phyloP scores from a whole-genome alignment of 1,140 invertebrate genomes.

The Sitophilus oryzae region DNA sequence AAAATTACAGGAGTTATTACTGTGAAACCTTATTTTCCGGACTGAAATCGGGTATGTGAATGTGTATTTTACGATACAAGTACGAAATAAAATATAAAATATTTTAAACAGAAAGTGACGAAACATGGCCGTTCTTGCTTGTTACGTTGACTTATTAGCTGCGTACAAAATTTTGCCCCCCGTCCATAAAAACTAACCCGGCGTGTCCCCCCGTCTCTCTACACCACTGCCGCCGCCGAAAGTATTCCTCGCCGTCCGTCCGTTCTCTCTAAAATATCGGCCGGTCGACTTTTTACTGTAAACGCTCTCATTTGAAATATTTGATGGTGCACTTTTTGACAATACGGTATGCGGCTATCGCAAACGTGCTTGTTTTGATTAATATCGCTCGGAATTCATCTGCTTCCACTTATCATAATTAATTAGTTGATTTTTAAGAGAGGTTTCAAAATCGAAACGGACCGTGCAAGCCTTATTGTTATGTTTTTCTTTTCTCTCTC shows the following conservation, averaged over 20 bases:
- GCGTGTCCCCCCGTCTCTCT: too few species aligned
- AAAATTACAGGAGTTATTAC: too few species aligned
- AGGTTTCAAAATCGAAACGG: constrained; percentile 20
- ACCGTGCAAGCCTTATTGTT: constrained; percentile 17
- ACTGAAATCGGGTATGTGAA: too few species aligned
- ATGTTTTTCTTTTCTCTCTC: constrained; percentile 15
- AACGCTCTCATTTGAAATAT: constrained; percentile 25
- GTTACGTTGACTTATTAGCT: too few species aligned
- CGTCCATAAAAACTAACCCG: too few species aligned
- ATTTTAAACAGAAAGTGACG: too few species aligned
- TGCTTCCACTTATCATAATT: constrained; percentile 41
- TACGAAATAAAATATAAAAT: too few species aligned
- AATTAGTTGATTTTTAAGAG: constrained; percentile 36
- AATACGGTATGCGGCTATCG: constrained; percentile 31
- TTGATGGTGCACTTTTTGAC: constrained; percentile 35
- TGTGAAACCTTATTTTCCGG: too few species aligned
- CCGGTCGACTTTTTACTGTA: not conserved
- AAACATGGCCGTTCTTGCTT: too few species aligned
- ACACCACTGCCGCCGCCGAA: constrained; percentile 9
- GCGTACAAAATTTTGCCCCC: too few species aligned
- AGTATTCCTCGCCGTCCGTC: constrained; percentile 3
- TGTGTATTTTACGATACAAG: too few species aligned
- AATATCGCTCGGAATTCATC: constrained; percentile 38
- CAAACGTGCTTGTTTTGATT: constrained; percentile 40
- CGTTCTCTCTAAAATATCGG: constrained; percentile 15